Conservation (phyloP, 2,888 invertebrate genomes). For the Chouioia cunea region DNA sequence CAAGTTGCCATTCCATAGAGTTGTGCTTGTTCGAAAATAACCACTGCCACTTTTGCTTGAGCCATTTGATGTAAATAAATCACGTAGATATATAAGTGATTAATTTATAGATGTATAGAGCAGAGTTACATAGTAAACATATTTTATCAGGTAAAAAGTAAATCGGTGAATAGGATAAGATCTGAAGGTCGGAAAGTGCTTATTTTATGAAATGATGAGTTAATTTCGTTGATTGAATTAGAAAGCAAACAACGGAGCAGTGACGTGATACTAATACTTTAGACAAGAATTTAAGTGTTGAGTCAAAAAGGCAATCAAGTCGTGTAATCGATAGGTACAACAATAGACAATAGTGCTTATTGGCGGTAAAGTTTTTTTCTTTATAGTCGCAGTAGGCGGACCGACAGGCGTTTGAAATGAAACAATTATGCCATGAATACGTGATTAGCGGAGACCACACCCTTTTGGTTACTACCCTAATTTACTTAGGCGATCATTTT, state of each 20-base stretch:
- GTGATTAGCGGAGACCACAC: constrained; percentile 63
- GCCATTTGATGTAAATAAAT: no score
- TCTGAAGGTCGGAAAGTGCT: constrained; percentile 11
- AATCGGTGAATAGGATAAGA: background rate
- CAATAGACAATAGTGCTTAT: constrained; percentile 30
- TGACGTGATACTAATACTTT: background rate
- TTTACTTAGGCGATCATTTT: constrained; percentile 60
- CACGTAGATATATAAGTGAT: no score
- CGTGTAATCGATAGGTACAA: constrained; percentile 13
- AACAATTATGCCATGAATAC: constrained; percentile 66
- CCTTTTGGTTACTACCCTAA: constrained; percentile 57
- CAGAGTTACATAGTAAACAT: no score
- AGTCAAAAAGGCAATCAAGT: constrained; percentile 19
- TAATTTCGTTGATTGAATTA: constrained; percentile 35
- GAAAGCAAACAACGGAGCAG: constrained; percentile 3
- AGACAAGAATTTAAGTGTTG: no score
- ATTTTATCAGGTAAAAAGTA: background rate
- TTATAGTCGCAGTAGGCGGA: background rate
- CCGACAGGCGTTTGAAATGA: constrained; percentile 53
- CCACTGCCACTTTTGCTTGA: no score
- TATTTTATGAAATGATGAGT: constrained; percentile 29
- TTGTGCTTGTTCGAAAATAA: no score
- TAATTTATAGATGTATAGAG: no score
- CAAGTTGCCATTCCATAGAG: no score
- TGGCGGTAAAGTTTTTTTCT: constrained; percentile 17